These are phyloP conservation scores for Zaprionus kolodkinae DNA, from an alignment of 1,140 invertebrate genomes.

Conservation along the genomic window DNA sequence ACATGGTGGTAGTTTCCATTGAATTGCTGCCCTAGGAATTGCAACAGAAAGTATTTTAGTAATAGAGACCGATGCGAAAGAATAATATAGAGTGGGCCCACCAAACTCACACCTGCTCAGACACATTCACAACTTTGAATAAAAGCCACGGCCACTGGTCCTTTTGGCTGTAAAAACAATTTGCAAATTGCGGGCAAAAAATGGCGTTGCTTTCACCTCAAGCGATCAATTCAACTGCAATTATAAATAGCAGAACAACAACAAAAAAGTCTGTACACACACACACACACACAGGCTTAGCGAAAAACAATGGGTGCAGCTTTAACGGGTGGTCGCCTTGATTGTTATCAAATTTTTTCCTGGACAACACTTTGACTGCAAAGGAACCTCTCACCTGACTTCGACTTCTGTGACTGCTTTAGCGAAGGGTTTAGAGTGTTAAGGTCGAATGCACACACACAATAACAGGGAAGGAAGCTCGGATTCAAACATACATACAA, in stretches of 20 bases:
- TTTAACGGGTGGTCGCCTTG: slow-evolving; percentile 74
- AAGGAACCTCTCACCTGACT: slow-evolving; percentile 66
- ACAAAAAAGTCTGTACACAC: slow-evolving; percentile 8
- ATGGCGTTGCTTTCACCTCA: slow-evolving; percentile 61
- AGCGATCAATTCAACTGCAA: slow-evolving; percentile 69
- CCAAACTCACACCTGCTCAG: too few species aligned
- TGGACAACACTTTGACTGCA: slow-evolving; percentile 19
- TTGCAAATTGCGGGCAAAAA: slow-evolving; percentile 76
- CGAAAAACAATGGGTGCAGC: slow-evolving; percentile 67
- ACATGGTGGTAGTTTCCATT: too few species aligned
- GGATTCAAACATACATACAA: slow-evolving; percentile 36
- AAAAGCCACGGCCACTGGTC: background rate
- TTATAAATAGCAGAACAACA: slow-evolving; percentile 47
- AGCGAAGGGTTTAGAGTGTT: slow-evolving; percentile 69
- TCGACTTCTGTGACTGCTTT: slow-evolving; percentile 65
- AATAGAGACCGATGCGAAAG: too few species aligned
- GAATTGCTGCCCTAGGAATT: too few species aligned
- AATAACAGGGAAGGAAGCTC: slow-evolving; percentile 40
- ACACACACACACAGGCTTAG: slow-evolving; percentile 36
- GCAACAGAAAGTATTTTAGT: too few species aligned
- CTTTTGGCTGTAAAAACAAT: slow-evolving; percentile 63
- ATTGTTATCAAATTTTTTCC: slow-evolving; percentile 63
- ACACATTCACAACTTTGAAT: background rate
- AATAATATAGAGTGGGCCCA: too few species aligned
- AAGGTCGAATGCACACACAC: slow-evolving; percentile 72